Evolutionary conservation across 2,113 vertebrate genomes (phyloP), one percentile per base, ranked within the genome.

Genomic region (Tragelaphus imberbis): DNA sequence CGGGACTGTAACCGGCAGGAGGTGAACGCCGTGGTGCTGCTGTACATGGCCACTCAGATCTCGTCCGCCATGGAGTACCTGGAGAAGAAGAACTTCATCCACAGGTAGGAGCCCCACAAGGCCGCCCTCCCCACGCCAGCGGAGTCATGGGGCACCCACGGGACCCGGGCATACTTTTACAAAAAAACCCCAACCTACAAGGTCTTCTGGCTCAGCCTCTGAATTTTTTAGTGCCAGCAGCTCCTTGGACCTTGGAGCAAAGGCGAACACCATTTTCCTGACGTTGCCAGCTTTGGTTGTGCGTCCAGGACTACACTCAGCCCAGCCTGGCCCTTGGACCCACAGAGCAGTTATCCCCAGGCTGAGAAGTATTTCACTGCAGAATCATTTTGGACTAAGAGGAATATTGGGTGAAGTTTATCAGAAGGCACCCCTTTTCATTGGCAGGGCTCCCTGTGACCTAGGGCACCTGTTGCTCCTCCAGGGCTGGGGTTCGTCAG

Each of bases 71-170:
- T 99, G 99, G 99, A 99, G 97, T 99, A 99, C 97, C 98, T 99
- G 98, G 99, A 99, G 99, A 99, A 99, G 99, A 99, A 99, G 55
- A 99, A 99, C 98, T 99, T 99, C 98, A 99, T 99, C 96, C 99
- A 99, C 99, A 99, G 99, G 99, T 99, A 96, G 96, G 97, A 55
- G 68, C 87, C 86, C 8, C 53, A 6, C 14, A 0, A 1, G 55
- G 53, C 59, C 9, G n/a, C 84, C 87, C 16, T 17, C 13, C 10
- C n/a, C 30, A 1, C 68, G 25, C 36, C 36, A 25, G 36, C 6
- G 33, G 0, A 84, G 86, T 65, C 30, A 0, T 13, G 16, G 92
- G 4, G 44, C 2, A 59, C 2, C 16, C 3, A 0, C 15, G 65
- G 65, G n/a, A 53, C n/a, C 6, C 0, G 3, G 12, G 87, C 56